These are phyloP conservation scores for Tragopan temminckii DNA, from an alignment of 2,797 vertebrate genomes.

Conservation along the genomic window DNA sequence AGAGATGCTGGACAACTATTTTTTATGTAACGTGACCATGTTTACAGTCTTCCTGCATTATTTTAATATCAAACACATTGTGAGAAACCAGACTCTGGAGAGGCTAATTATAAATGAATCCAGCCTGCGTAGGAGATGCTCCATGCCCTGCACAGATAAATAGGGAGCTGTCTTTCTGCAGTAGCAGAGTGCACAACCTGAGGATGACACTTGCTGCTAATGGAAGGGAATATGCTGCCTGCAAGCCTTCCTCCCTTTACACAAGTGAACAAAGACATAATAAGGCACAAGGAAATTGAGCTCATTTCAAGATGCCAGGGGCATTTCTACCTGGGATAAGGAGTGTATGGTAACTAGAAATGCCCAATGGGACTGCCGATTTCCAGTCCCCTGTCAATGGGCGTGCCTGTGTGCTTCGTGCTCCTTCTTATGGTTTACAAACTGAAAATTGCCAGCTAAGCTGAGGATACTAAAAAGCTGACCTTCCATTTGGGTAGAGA, in stretches of 20 bases:
- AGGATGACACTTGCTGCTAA: neutral
- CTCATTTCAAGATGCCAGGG: rapidly evolving
- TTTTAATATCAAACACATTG: neutral
- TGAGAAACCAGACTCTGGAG: neutral
- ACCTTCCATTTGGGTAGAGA: neutral
- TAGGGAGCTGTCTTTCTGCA: neutral
- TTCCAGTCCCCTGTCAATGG: neutral
- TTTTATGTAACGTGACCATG: neutral
- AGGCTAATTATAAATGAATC: neutral
- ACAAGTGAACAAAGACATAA: neutral
- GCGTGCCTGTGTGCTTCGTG: neutral
- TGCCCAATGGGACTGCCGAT: neutral
- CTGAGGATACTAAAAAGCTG: neutral
- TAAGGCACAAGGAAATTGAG: neutral
- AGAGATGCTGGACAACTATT: neutral
- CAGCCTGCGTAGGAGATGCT: neutral
- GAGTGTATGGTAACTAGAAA: neutral
- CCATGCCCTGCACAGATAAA: neutral
- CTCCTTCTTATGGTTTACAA: neutral
- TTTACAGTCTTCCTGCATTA: neutral
- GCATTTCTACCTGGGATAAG: neutral
- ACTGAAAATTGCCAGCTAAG: neutral
- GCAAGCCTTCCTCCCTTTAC: neutral
- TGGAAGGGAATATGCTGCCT: neutral
- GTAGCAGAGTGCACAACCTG: neutral